Conservation (phyloP, 2,113 vertebrate species). For the Pollachius pollachius region DNA sequence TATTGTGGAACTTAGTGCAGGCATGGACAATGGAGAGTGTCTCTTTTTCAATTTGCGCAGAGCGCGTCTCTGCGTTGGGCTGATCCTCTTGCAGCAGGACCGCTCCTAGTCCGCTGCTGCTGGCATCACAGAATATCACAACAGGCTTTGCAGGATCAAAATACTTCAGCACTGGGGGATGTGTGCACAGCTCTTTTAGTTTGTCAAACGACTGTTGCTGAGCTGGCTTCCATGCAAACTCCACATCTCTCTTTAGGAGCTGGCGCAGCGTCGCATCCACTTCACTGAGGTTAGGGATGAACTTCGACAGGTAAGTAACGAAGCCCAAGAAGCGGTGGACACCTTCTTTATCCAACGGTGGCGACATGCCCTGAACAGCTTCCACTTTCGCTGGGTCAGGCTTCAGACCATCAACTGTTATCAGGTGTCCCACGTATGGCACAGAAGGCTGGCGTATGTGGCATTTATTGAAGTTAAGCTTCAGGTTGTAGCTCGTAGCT, state of each 20-base stretch:
- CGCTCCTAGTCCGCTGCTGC: not conserved
- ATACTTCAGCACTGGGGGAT: not conserved
- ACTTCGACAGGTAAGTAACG: not conserved
- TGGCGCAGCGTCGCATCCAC: too few species aligned
- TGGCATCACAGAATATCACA: not conserved
- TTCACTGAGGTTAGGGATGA: not conserved
- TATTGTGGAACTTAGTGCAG: not conserved
- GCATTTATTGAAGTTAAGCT: too few species aligned
- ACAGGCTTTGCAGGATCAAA: too few species aligned
- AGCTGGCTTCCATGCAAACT: not conserved
- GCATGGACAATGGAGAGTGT: too few species aligned
- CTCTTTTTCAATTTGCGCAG: not conserved
- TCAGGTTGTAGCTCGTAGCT: constrained; percentile 21
- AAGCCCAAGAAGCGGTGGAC: too few species aligned
- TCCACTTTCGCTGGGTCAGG: constrained; percentile 4
- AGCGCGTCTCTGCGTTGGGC: not conserved
- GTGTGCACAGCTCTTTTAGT: not conserved
- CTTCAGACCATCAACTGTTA: constrained; percentile 23
- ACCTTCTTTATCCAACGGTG: too few species aligned
- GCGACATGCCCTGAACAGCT: not conserved
- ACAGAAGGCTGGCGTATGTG: too few species aligned
- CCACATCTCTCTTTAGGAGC: not conserved
- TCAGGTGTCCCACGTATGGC: too few species aligned
- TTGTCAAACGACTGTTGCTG: not conserved
- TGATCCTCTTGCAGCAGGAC: not conserved